A percentile compares a stretch with the other conserved stretches of the same genome.
Conservation (phyloP, 2,797 vertebrate species). For the Darevskia mixta region DNA sequence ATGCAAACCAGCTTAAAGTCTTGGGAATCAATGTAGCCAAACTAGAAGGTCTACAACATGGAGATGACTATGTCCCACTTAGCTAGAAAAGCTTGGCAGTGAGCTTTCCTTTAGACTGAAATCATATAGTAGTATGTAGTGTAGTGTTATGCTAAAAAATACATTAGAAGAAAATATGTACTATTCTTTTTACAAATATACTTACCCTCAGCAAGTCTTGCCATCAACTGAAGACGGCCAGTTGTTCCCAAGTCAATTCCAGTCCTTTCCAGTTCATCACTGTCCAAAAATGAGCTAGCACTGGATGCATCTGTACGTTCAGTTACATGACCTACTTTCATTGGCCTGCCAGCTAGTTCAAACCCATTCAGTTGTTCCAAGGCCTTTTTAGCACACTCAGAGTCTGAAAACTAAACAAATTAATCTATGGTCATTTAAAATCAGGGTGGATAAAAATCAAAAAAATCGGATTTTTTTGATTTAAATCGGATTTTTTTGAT, state of each 20-base stretch:
- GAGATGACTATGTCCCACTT: neutral
- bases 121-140: neutral
- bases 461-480: too few relatives aligned
- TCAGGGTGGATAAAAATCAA: too few relatives aligned
- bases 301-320: conserved; percentile 91
- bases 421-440: neutral
- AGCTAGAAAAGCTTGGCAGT: neutral
- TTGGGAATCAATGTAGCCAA: neutral
- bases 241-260: conserved; percentile 95
- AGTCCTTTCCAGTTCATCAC: conserved; percentile 92
- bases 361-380: conserved; percentile 97
- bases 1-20: neutral
- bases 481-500: too few relatives aligned
- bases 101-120: neutral
- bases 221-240: conserved; percentile 95
- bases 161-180: neutral
- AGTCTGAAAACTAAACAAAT: conserved; percentile 89
- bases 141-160: neutral
- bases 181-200: neutral
- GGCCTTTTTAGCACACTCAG: conserved; percentile 97
- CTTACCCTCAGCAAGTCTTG: conserved; percentile 93
- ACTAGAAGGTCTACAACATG: neutral
- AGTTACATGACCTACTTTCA: conserved; percentile 97
- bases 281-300: conserved; percentile 93
- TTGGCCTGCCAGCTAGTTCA: conserved; percentile 94